These are phyloP conservation scores for Achroia grisella DNA, from an alignment of 1,140 invertebrate species.

Conservation along the genomic window DNA sequence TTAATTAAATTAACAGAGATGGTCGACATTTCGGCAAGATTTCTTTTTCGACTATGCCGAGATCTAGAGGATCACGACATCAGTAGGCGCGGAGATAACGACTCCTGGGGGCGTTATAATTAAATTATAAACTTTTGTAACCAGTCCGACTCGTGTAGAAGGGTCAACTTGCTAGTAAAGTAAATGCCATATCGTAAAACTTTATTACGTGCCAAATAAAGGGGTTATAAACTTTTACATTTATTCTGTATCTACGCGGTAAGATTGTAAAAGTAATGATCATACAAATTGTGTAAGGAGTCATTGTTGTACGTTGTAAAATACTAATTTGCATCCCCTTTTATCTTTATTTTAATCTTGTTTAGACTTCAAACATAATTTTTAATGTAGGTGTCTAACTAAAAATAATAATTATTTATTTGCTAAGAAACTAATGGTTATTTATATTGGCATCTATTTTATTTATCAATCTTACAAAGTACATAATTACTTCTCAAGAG, in stretches of 20 bases:
- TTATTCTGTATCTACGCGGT: slow-evolving; percentile 22
- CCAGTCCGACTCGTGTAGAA: slow-evolving; percentile 23
- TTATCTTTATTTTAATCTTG: slow-evolving; percentile 7
- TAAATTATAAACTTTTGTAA: slow-evolving; percentile 68
- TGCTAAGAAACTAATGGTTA: too few relatives aligned
- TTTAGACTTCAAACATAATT: neutral
- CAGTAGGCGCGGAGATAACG: slow-evolving; percentile 23
- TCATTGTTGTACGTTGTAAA: slow-evolving; percentile 3
- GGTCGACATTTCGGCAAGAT: too few relatives aligned
- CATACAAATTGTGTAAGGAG: slow-evolving; percentile 19
- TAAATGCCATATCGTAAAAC: slow-evolving; percentile 65
- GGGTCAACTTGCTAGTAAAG: slow-evolving; percentile 62
- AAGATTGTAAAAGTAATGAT: slow-evolving; percentile 38
- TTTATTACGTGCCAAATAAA: slow-evolving; percentile 69
- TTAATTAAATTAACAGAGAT: too few relatives aligned
- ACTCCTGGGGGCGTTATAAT: slow-evolving; percentile 62
- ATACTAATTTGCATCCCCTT: slow-evolving; percentile 2
- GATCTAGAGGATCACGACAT: too few relatives aligned
- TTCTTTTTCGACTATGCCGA: too few relatives aligned
- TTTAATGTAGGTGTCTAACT: neutral
- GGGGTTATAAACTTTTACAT: slow-evolving; percentile 61
- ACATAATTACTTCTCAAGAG: too few relatives aligned
- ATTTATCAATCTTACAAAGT: too few relatives aligned
- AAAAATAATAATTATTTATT: too few relatives aligned
- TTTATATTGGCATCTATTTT: too few relatives aligned